Conservation (phyloP, 2,797 vertebrate species). For the Psittacula echo region DNA sequence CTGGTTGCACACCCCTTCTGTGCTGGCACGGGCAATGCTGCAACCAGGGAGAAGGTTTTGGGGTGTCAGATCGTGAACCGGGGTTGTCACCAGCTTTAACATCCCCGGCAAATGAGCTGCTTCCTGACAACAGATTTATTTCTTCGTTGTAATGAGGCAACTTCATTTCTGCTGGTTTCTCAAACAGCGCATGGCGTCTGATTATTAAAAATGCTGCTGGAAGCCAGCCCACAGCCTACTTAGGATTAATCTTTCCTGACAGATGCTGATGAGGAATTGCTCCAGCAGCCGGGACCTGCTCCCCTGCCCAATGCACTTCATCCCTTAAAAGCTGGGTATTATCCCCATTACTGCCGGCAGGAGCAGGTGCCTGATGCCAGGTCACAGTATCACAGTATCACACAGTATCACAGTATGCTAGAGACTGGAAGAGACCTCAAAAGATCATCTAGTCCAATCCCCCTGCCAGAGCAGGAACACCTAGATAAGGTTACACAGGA, state of each 20-base stretch:
- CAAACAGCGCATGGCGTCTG: slow-evolving; percentile 13
- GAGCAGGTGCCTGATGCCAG: neutral
- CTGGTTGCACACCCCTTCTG: neutral
- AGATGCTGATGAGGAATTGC: slow-evolving; percentile 63
- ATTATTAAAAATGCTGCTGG: slow-evolving; percentile 72
- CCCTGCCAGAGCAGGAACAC: too few relatives aligned
- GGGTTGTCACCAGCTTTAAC: neutral
- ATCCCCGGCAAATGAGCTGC: neutral
- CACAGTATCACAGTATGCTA: too few relatives aligned
- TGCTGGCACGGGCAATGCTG: fast-evolving
- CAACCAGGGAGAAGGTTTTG: neutral
- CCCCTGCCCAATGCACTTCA: slow-evolving; percentile 25
- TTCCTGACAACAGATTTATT: neutral
- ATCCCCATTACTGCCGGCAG: neutral
- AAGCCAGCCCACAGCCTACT: slow-evolving; percentile 58
- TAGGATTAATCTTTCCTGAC: slow-evolving; percentile 62
- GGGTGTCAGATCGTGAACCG: neutral
- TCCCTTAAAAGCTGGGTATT: slow-evolving; percentile 59
- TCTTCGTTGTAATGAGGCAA: slow-evolving; percentile 4
- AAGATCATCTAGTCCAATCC: too few relatives aligned
- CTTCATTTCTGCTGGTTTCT: slow-evolving; percentile 20
- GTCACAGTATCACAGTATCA: too few relatives aligned
- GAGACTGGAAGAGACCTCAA: too few relatives aligned
- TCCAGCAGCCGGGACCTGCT: slow-evolving; percentile 6
- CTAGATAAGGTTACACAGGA: too few relatives aligned